Evolutionary conservation across 2,888 invertebrate genomes (phyloP).

Genomic region (Lepidochitona cinerea): DNA sequence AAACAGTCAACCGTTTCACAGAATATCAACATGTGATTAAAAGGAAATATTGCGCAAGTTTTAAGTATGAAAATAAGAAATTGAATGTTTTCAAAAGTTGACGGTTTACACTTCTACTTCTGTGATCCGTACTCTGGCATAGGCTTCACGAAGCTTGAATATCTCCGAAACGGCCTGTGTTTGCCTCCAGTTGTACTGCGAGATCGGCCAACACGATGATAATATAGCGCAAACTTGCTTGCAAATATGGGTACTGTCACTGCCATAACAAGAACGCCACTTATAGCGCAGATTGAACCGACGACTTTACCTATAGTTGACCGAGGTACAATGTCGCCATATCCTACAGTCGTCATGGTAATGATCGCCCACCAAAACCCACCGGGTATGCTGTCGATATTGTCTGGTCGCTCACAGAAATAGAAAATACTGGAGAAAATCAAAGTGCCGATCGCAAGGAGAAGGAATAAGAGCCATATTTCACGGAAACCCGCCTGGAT

Average conservation of each 20-base stretch:
- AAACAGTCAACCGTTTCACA: no score
- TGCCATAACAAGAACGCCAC: background rate
- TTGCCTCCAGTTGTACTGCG: background rate
- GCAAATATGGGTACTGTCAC: background rate
- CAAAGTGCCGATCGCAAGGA: constrained; percentile 50
- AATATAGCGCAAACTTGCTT: background rate
- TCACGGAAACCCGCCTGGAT: constrained; percentile 52
- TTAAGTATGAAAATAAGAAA: no score
- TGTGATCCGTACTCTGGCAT: background rate
- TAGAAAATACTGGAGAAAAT: constrained; percentile 54
- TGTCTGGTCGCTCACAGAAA: constrained; percentile 38
- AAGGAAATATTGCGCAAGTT: no score
- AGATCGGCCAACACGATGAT: background rate
- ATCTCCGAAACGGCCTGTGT: background rate
- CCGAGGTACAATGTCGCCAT: background rate
- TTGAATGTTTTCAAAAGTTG: no score
- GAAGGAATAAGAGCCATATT: constrained; percentile 49
- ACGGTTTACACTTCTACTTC: no score
- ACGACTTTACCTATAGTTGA: background rate
- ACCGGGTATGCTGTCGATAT: background rate
- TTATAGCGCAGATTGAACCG: background rate
- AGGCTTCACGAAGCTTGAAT: background rate
- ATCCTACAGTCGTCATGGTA: constrained; percentile 4
- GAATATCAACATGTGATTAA: no score
- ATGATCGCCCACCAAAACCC: constrained; percentile 2